phyloP scores from a whole-genome alignment of 2,888 invertebrate genomes.

The Melikaiella ostensackeni region DNA sequence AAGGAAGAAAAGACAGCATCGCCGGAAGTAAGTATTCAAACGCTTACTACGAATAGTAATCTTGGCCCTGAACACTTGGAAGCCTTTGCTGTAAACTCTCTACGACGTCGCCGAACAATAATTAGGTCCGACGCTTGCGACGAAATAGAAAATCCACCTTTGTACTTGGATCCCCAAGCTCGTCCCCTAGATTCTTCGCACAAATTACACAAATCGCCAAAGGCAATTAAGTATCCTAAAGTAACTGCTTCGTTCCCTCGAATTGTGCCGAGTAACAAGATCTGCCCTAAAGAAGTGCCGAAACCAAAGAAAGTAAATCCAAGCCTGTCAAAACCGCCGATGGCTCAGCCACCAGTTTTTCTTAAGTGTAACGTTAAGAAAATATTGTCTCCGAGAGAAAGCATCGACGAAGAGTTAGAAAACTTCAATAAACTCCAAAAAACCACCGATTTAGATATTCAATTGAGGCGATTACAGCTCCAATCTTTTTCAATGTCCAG shows the following conservation, averaged over 20 bases:
- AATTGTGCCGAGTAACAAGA: conserved; percentile 54
- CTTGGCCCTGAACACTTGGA: conserved; percentile 60
- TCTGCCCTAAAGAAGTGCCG: conserved; percentile 46
- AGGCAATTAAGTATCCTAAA: conserved; percentile 67
- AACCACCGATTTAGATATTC: conserved; percentile 72
- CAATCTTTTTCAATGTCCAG: conserved; percentile 59
- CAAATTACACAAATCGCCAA: conserved; percentile 54
- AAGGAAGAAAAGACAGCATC: conserved; percentile 70
- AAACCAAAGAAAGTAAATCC: conserved; percentile 50
- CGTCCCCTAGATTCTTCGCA: conserved; percentile 33
- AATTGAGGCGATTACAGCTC: conserved; percentile 65
- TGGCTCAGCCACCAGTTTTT: conserved; percentile 64
- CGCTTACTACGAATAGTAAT: conserved; percentile 65
- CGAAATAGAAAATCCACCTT: conserved; percentile 30
- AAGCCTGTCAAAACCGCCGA: conserved; percentile 58
- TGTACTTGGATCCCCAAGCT: conserved; percentile 43
- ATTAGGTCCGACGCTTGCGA: conserved; percentile 28
- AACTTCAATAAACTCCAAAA: conserved; percentile 42
- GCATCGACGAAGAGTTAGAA: conserved; percentile 42
- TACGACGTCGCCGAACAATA: conserved; percentile 66
- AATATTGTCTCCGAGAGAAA: conserved; percentile 46
- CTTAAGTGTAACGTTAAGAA: conserved; percentile 66
- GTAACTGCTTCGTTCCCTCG: conserved; percentile 65
- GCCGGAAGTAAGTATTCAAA: conserved; percentile 74
- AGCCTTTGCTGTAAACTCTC: conserved; percentile 56